Evolutionary conservation across 1,140 invertebrate species (phyloP).

Genomic region (Drosophila saltans): DNA sequence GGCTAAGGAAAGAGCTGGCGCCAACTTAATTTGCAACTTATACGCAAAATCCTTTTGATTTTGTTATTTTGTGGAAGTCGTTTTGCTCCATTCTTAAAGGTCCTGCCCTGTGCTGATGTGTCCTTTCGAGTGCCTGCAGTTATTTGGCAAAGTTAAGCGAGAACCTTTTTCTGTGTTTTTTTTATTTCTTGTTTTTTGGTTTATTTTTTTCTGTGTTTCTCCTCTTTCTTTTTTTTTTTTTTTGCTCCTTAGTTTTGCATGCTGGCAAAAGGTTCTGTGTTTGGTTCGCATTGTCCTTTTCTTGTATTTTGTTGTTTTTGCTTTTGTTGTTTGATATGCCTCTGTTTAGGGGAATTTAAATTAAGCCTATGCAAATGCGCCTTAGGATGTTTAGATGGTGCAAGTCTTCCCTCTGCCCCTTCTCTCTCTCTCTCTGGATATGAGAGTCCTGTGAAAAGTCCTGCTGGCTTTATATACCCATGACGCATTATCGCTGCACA

Average conservation of each 20-base stretch:
- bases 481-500: slow-evolving; percentile 56
- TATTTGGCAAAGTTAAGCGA: slow-evolving; percentile 73
- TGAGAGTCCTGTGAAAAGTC: slow-evolving; percentile 25
- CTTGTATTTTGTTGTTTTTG: slow-evolving; percentile 21
- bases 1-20: slow-evolving; percentile 21
- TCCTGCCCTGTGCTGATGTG: slow-evolving; percentile 35
- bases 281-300: slow-evolving; percentile 64
- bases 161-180: slow-evolving; percentile 56
- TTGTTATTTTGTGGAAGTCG: slow-evolving; percentile 59
- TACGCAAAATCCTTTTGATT: slow-evolving; percentile 80
- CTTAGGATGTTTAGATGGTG: slow-evolving; percentile 53
- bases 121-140: slow-evolving; percentile 68
- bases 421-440: slow-evolving; percentile 28
- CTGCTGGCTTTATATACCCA: slow-evolving; percentile 33
- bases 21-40: slow-evolving; percentile 81
- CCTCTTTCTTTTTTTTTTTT: slow-evolving; percentile 19
- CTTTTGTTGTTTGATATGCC: slow-evolving; percentile 54
- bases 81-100: slow-evolving; percentile 37
- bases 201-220: slow-evolving; percentile 22
- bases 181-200: slow-evolving; percentile 3
- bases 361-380: slow-evolving; percentile 81
- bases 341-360: slow-evolving; percentile 79
- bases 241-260: slow-evolving; percentile 43
- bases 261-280: slow-evolving; percentile 61
- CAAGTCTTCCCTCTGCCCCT: slow-evolving; percentile 17